A percentile compares a stretch with the other conserved stretches of the same genome.
phyloP scores from a whole-genome alignment of 2,888 invertebrate species.

The Lamellibrachia satsuma region DNA sequence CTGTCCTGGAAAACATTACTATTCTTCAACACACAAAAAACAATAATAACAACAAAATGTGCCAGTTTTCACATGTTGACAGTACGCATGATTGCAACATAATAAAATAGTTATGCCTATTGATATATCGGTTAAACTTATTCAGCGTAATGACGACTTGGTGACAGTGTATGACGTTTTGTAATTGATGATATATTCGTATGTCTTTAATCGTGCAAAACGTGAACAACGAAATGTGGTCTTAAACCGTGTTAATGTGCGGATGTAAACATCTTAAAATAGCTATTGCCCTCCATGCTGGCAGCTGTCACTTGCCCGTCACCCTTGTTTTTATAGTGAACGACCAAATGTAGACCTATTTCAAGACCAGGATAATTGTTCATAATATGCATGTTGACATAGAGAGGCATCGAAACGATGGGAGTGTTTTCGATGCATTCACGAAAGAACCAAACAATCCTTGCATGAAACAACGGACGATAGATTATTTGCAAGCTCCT shows the following conservation, averaged over 20 bases:
- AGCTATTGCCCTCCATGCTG: not conserved
- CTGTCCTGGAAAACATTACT: not conserved
- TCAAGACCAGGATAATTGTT: not conserved
- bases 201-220: not conserved
- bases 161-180: not conserved
- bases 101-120: too few species aligned
- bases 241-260: not conserved
- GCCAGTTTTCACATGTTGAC: too few species aligned
- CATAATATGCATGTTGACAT: not conserved
- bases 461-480: too few species aligned
- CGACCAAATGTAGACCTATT: not conserved
- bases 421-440: not conserved
- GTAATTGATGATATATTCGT: not conserved
- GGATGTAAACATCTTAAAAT: not conserved
- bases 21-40: too few species aligned
- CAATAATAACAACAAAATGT: too few species aligned
- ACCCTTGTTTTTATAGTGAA: not conserved
- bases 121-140: too few species aligned
- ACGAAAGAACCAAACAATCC: not conserved
- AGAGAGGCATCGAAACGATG: not conserved
- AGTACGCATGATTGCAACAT: too few species aligned
- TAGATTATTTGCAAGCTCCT: too few species aligned
- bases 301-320: not conserved
- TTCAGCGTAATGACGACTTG: too few species aligned
- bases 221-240: not conserved